Evolutionary conservation across 2,113 vertebrate species (phyloP).

Genomic region (Esox niger): DNA sequence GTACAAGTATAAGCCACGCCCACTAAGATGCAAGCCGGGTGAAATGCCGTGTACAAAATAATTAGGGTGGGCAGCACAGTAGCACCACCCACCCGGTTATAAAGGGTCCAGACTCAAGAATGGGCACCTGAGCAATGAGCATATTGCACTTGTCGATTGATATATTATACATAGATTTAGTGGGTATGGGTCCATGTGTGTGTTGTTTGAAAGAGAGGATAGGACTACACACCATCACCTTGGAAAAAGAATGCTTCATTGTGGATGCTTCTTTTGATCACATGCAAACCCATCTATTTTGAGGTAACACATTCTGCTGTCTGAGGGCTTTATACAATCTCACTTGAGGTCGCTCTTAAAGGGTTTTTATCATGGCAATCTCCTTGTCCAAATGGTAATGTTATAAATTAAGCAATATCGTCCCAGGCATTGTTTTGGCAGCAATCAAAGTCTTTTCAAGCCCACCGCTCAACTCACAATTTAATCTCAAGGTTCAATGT

Average conservation of each 20-base stretch:
- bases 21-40: no score
- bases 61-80: background rate
- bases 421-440: background rate
- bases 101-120: background rate
- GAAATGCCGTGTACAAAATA: no score
- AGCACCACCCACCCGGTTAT: background rate
- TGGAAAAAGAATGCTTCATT: background rate
- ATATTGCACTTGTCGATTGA: no score
- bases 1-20: no score
- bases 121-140: no score
- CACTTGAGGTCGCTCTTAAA: background rate
- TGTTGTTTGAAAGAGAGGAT: no score
- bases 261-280: background rate
- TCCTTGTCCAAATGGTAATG: background rate
- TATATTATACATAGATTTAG: no score
- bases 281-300: background rate
- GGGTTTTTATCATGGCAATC: background rate
- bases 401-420: background rate
- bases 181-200: no score
- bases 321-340: background rate
- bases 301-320: background rate
- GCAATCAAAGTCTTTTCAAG: background rate
- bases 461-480: background rate
- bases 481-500: background rate
- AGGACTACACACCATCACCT: no score